A percentile compares a stretch with the other conserved stretches of the same genome.
These are phyloP conservation scores for Acrossocheilus fasciatus DNA, from an alignment of 2,797 vertebrate species.

Conservation along the genomic window DNA sequence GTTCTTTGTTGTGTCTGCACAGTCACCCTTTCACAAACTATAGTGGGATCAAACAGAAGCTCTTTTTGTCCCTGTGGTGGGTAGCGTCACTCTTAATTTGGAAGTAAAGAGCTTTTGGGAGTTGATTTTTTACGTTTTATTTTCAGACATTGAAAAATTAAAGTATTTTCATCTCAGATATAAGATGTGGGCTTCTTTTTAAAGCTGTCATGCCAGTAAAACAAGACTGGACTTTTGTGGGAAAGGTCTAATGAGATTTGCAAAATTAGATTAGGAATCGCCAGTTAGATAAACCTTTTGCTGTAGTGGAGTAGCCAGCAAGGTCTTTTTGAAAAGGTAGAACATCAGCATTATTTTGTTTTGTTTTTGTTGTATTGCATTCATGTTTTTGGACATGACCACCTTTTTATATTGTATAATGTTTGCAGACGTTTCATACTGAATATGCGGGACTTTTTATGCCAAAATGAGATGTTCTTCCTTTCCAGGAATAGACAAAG, in stretches of 20 bases:
- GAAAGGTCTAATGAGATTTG: conserved; percentile 79
- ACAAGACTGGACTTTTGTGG: conserved; percentile 69
- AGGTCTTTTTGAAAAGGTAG: not conserved
- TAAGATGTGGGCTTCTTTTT: conserved; percentile 32
- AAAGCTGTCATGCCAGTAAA: conserved; percentile 66
- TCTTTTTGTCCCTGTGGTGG: conserved; percentile 52
- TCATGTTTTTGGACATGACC: not conserved
- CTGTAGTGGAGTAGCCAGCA: not conserved
- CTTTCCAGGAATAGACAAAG: conserved; percentile 29
- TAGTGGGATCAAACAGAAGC: conserved; percentile 74
- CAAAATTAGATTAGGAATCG: conserved; percentile 74
- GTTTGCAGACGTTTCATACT: not conserved
- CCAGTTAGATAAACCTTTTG: conserved; percentile 66
- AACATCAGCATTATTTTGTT: not conserved
- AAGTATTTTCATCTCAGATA: conserved; percentile 1
- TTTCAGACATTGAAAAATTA: conserved; percentile 30
- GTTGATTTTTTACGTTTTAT: conserved; percentile 37
- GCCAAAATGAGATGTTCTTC: conserved; percentile 9
- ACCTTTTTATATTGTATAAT: conserved; percentile 7
- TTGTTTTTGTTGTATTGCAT: conserved; percentile 2
- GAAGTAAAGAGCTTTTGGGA: conserved; percentile 26
- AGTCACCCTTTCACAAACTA: conserved; percentile 70
- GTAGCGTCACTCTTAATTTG: conserved; percentile 50
- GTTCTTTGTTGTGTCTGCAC: conserved; percentile 68
- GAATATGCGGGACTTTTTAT: conserved; percentile 20